phyloP scores from a whole-genome alignment of 2,113 vertebrate genomes.

The Chrysochloris asiatica region DNA sequence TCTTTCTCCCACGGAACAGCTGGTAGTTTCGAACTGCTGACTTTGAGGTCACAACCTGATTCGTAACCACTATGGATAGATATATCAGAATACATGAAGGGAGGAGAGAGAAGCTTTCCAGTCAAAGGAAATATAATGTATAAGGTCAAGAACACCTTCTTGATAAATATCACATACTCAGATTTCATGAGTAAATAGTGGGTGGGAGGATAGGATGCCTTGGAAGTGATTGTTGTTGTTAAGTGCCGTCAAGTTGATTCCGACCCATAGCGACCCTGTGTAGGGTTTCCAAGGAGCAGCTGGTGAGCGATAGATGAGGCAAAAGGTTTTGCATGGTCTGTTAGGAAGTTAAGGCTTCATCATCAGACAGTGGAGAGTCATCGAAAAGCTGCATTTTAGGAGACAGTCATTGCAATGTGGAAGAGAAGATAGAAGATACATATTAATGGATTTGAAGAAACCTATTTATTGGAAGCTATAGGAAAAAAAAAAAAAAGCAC shows the following conservation, averaged over 20 bases:
- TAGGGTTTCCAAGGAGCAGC: too few relatives aligned
- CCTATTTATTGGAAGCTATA: neutral
- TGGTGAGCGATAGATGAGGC: neutral
- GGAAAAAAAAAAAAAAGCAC: neutral
- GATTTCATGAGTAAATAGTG: neutral
- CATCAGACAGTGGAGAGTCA: neutral
- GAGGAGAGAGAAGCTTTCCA: slow-evolving; percentile 14
- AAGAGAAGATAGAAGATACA: neutral
- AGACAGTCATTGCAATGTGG: neutral
- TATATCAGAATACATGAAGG: too few relatives aligned
- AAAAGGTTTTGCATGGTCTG: neutral
- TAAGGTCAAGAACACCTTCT: neutral
- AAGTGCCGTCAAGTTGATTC: too few relatives aligned
- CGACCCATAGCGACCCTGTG: too few relatives aligned
- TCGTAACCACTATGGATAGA: too few relatives aligned
- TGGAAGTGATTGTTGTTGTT: too few relatives aligned
- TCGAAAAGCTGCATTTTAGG: slow-evolving; percentile 4
- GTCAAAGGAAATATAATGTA: neutral
- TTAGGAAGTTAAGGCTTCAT: slow-evolving; percentile 15
- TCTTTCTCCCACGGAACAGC: too few relatives aligned
- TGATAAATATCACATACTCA: neutral
- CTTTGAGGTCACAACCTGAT: too few relatives aligned
- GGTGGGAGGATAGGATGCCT: neutral
- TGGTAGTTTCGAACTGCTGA: too few relatives aligned
- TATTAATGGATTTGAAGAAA: neutral